Base-by-base conservation (phyloP, 2,113 vertebrate species). In the Neoarius graeffei region DNA sequence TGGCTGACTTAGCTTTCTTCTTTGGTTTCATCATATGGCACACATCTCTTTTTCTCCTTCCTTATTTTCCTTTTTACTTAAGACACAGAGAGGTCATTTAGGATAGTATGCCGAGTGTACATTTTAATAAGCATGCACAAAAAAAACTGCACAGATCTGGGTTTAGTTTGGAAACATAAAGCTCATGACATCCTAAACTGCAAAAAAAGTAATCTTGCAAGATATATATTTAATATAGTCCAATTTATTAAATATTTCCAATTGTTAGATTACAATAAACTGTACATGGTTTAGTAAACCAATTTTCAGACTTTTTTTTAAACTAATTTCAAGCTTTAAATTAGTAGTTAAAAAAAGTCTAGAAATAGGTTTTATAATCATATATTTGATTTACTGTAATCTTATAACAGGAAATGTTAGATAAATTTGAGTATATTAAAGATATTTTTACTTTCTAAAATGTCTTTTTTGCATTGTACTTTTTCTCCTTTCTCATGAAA, bases 81-180 rank as follows among this genome's bases (percentile, higher is more conserved):
- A 91, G 90, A 90, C 20, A 86, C 83, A 84, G 91, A 92, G 81
- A 14, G 85, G 87, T 93, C 89, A 93, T 94, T 92, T 91, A 85
- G 48, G 87, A 93, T 89, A 93, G 91, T 69, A 87, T 93, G 91
- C 91, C 80, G 67, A 81, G 89, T 30, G 83, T 83, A 56, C 88
- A 86, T 92, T 92, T 94, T 91, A 79, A 92, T 92, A 93, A 92
- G 88, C 59, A 84, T 85, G 89, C 62, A 86, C 83, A 90, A 66
- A 77, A 66, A 77, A 60, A 56, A 35, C 7, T 59, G 27, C 30
- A 76, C 62, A 67, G 83, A 19, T 90, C 74, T 77, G 30, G 7
- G 64, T 92, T 92, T 88, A 27, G 74, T 88, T 85, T 48, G 0
- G 7, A 35, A 87, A 81, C 86, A 87, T 71, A 25, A 81, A 71